phyloP scores from a whole-genome alignment of 1,140 invertebrate genomes.

The Diachasmimorpha longicaudata region DNA sequence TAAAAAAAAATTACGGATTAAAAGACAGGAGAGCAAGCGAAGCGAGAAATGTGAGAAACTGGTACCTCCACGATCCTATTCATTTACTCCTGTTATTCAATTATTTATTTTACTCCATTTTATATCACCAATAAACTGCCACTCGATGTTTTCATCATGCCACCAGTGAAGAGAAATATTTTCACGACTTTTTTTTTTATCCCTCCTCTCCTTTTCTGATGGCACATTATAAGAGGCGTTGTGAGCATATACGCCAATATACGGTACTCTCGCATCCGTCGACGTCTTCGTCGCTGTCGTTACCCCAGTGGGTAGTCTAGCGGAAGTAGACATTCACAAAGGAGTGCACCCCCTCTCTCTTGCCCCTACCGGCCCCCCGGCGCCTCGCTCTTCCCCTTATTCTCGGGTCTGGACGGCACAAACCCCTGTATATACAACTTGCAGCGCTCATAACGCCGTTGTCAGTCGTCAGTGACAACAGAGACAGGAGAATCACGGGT shows the following conservation, averaged over 20 bases:
- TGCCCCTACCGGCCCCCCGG: neutral
- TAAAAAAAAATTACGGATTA: no score
- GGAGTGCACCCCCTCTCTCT: neutral
- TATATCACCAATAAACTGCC: neutral
- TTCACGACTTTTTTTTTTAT: neutral
- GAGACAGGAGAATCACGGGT: neutral
- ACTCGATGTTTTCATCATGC: neutral
- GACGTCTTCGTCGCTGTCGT: neutral
- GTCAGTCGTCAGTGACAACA: slow-evolving; percentile 16
- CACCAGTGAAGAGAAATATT: neutral
- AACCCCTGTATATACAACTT: neutral
- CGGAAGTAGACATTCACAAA: slow-evolving; percentile 17
- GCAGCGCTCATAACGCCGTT: neutral
- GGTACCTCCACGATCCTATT: no score
- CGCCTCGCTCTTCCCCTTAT: neutral
- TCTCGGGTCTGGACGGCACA: neutral
- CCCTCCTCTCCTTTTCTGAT: neutral
- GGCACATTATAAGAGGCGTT: neutral
- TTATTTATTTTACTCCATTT: neutral
- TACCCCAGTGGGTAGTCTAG: slow-evolving; percentile 4
- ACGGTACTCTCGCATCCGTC: neutral
- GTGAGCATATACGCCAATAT: neutral
- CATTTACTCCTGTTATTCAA: no score
- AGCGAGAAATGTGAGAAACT: no score
- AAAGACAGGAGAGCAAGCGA: no score